phyloP scores from a whole-genome alignment of 1,140 invertebrate species.

The Zaprionus vittiger region DNA sequence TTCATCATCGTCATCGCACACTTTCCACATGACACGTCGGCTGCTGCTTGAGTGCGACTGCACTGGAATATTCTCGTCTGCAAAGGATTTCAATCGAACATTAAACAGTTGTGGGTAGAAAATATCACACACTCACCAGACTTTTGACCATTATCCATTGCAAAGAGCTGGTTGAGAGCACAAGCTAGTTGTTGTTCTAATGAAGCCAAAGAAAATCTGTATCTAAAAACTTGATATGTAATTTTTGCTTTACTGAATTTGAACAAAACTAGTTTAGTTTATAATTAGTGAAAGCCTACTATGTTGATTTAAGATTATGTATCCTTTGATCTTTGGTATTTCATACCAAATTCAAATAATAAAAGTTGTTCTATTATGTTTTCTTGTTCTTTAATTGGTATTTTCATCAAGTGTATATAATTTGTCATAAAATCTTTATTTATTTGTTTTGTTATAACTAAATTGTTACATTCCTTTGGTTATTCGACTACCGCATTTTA shows the following conservation, averaged over 20 bases:
- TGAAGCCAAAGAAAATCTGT: slow-evolving; percentile 24
- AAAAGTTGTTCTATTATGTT: background rate
- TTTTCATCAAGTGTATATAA: slow-evolving; percentile 64
- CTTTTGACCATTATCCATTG: slow-evolving; percentile 59
- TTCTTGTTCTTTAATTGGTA: slow-evolving; percentile 67
- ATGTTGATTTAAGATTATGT: no score
- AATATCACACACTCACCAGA: slow-evolving; percentile 39
- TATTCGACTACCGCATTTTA: slow-evolving; percentile 50
- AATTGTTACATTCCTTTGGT: slow-evolving; percentile 62
- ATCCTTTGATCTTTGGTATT: background rate
- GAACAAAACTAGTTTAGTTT: slow-evolving; percentile 13
- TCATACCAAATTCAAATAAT: background rate
- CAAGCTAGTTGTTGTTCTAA: slow-evolving; percentile 26
- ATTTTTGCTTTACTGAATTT: background rate
- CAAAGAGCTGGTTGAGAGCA: slow-evolving; percentile 6
- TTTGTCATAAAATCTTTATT: slow-evolving; percentile 66
- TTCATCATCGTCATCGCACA: slow-evolving; percentile 47
- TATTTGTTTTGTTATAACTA: slow-evolving; percentile 61
- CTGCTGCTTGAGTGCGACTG: slow-evolving; percentile 51
- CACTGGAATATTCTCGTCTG: slow-evolving; percentile 40
- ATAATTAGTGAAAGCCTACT: slow-evolving; percentile 27
- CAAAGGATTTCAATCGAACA: background rate
- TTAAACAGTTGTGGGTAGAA: background rate
- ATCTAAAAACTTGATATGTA: slow-evolving; percentile 27
- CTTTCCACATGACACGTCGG: slow-evolving; percentile 72